A percentile compares a stretch with the other conserved stretches of the same genome.
Evolutionary conservation across 2,113 vertebrate genomes (phyloP).

Genomic region (Panthera tigris): DNA sequence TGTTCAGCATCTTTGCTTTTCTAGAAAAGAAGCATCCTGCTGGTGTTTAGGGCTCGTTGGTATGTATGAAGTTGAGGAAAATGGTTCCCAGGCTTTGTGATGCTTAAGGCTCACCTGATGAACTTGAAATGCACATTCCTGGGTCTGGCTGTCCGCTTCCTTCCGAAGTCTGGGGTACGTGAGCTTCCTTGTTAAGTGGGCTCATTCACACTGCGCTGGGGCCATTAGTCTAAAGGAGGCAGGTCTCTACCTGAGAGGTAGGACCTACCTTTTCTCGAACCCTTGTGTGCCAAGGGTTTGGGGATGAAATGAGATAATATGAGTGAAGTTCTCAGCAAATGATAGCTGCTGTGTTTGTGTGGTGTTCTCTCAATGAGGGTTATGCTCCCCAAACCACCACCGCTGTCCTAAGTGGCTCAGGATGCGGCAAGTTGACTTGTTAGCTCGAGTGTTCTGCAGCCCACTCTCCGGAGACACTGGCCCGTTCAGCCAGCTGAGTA

Average conservation of each 20-base stretch:
- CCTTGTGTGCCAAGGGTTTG: neutral
- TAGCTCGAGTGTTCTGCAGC: neutral
- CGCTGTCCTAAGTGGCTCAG: rapidly evolving
- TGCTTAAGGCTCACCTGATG: neutral
- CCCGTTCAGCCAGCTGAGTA: rapidly evolving
- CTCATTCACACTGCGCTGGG: rapidly evolving
- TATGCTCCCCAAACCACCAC: rapidly evolving
- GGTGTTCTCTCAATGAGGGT: neutral
- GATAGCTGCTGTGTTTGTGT: rapidly evolving
- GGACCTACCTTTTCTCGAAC: neutral
- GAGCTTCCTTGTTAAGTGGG: rapidly evolving
- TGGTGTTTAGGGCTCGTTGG: neutral
- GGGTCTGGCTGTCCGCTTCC: neutral
- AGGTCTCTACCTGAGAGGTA: neutral
- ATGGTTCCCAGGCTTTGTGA: neutral
- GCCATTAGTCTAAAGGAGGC: neutral
- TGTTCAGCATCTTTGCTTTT: neutral
- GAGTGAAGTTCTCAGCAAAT: neutral
- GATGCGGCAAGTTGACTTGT: too few species aligned
- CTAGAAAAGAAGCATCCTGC: neutral
- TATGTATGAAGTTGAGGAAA: neutral
- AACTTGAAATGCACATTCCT: neutral
- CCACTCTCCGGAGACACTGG: neutral
- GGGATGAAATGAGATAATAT: neutral
- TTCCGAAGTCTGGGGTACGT: neutral